phyloP scores from a whole-genome alignment of 2,113 vertebrate species.

The Picathartes gymnocephalus region DNA sequence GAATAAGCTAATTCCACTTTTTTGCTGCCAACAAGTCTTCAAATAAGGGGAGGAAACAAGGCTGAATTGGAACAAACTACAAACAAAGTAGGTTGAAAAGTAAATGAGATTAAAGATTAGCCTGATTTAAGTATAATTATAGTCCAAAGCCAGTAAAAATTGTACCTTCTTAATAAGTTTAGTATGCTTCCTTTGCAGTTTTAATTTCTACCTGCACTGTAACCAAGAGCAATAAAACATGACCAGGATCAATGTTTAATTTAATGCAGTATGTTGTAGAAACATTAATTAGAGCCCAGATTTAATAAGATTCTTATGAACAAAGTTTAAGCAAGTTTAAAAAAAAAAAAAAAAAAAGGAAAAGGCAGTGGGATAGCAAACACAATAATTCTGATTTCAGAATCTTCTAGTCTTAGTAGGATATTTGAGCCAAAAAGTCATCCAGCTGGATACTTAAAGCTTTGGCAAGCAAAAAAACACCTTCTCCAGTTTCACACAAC shows the following conservation, averaged over 20 bases:
- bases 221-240: neutral
- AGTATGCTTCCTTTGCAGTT: neutral
- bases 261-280: neutral
- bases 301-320: neutral
- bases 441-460: neutral
- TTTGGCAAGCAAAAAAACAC: neutral
- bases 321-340: neutral
- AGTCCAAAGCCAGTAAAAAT: neutral
- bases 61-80: neutral
- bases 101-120: neutral
- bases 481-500: neutral
- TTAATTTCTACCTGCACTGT: neutral
- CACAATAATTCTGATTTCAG: neutral
- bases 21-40: neutral
- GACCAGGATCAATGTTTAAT: neutral
- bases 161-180: neutral
- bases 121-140: neutral
- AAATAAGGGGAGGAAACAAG: neutral
- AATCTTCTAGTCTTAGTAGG: neutral
- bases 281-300: neutral
- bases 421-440: neutral
- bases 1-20: neutral
- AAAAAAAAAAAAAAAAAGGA: neutral
- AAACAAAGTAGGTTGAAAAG: neutral
- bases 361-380: neutral